Percentiles rank a stretch among this genome's conserved stretches.
These are phyloP conservation scores for Mimachlamys varia DNA, from an alignment of 2,888 invertebrate species.

Conservation along the genomic window DNA sequence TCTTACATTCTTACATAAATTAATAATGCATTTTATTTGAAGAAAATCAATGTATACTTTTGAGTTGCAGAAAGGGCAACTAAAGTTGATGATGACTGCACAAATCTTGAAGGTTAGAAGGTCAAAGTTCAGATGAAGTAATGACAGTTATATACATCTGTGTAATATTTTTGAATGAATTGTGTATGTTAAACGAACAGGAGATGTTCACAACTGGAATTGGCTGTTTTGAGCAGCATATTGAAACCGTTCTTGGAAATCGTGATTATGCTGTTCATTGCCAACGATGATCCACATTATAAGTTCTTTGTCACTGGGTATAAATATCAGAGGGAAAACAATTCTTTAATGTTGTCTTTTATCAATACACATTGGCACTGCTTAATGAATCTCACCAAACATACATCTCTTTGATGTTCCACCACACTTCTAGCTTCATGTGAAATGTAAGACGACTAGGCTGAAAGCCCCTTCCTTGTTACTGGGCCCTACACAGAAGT, in stretches of 20 bases:
- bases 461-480: slow-evolving; percentile 11
- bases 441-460: background rate
- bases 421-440: background rate
- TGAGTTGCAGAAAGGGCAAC: no score
- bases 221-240: background rate
- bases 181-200: no score
- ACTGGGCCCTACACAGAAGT: background rate
- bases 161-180: no score
- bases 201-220: background rate
- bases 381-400: slow-evolving; percentile 24
- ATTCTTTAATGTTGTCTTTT: background rate
- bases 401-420: background rate
- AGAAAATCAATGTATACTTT: no score
- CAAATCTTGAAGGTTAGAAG: no score
- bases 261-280: background rate
- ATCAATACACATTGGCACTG: background rate
- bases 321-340: background rate
- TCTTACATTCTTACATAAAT: no score
- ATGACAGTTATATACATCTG: no score
- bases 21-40: no score
- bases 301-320: background rate
- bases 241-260: background rate
- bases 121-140: no score
- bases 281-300: background rate
- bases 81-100: no score